Conservation (phyloP, 2,113 vertebrate species). For the Puffinus mauretanicus region DNA sequence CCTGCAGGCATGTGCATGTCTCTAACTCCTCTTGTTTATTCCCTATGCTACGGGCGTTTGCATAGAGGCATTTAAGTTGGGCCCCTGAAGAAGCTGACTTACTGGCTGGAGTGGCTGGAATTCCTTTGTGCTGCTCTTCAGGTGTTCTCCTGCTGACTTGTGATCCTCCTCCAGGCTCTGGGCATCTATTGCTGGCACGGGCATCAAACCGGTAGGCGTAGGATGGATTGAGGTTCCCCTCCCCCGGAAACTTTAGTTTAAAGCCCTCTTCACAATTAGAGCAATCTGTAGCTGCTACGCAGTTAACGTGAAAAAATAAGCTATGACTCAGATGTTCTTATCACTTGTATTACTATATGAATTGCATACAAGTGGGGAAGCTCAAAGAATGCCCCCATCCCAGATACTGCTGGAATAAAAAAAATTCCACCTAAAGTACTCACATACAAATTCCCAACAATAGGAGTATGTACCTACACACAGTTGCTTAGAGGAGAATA, state of each 20-base stretch:
- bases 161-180: background rate
- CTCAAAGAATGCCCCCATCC: background rate
- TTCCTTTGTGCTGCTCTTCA: background rate
- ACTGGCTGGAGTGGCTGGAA: background rate
- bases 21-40: background rate
- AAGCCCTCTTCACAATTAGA: background rate
- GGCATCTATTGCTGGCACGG: background rate
- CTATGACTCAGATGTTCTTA: constrained; percentile 9
- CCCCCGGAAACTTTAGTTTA: background rate
- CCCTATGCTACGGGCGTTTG: background rate
- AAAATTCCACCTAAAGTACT: background rate
- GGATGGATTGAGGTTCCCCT: background rate
- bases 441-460: background rate
- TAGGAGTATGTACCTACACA: background rate
- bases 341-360: background rate
- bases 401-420: background rate
- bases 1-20: background rate
- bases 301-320: background rate
- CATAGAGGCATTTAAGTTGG: background rate
- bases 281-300: background rate
- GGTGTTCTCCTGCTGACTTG: background rate
- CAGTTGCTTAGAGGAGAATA: background rate
- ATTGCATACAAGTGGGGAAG: background rate
- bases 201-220: background rate
- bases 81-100: background rate